These are phyloP conservation scores for Pomatostomus ruficeps DNA, from an alignment of 2,113 vertebrate genomes.

Conservation along the genomic window DNA sequence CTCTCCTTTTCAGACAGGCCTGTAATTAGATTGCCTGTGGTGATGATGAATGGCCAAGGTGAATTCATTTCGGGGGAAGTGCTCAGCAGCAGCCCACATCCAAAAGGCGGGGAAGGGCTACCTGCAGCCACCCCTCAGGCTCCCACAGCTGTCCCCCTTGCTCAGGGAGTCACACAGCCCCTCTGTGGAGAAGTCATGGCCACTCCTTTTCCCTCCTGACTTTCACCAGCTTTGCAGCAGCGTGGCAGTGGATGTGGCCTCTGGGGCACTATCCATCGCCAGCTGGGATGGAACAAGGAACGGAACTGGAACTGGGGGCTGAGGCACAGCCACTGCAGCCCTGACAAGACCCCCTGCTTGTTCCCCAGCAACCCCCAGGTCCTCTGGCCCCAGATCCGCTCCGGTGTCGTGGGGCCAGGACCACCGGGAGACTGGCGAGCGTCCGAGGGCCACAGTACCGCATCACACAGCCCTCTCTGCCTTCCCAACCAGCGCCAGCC, in stretches of 20 bases:
- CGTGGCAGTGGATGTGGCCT: accelerated
- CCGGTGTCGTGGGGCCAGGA: background rate
- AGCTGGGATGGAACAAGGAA: background rate
- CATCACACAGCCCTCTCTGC: background rate
- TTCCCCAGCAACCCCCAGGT: accelerated
- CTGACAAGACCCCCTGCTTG: background rate
- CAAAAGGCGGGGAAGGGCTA: background rate
- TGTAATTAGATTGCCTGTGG: slow-evolving; percentile 76
- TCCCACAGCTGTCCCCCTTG: background rate
- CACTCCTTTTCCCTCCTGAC: background rate
- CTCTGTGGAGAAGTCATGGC: background rate
- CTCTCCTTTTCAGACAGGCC: slow-evolving; percentile 69
- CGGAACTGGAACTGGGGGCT: no score
- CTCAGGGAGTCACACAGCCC: background rate
- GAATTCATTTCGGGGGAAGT: slow-evolving; percentile 52
- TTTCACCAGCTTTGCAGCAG: background rate
- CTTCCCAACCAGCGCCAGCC: background rate
- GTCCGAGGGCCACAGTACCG: accelerated
- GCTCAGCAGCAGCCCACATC: background rate
- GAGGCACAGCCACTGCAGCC: background rate
- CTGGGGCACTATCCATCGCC: background rate
- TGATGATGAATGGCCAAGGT: slow-evolving; percentile 73
- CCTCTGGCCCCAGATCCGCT: accelerated
- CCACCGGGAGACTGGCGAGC: accelerated
- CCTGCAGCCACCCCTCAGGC: background rate